A percentile compares a stretch with the other conserved stretches of the same genome.
These are phyloP conservation scores for Nasonovia ribisnigri DNA, from an alignment of 2,888 invertebrate genomes.

Conservation along the genomic window DNA sequence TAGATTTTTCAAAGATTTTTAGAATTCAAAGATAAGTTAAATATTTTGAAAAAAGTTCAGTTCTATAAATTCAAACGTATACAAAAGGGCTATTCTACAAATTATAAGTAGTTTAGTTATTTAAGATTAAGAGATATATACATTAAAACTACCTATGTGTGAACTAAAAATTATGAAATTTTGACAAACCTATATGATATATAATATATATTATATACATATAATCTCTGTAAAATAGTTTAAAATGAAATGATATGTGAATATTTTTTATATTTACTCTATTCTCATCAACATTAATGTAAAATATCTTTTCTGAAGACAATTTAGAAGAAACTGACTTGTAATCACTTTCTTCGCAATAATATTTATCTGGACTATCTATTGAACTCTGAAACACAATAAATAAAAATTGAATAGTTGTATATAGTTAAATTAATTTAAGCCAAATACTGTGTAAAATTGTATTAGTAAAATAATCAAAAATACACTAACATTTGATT, in stretches of 20 bases:
- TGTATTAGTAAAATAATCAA: background rate
- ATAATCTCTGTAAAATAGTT: background rate
- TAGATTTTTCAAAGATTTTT: too few species aligned
- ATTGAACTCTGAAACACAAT: background rate
- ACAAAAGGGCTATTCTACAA: background rate
- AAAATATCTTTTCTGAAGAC: background rate
- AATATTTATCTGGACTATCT: background rate
- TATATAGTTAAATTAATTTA: too few species aligned
- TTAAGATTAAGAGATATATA: background rate
- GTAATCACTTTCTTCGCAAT: too few species aligned
- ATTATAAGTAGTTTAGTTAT: background rate
- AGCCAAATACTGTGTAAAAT: background rate
- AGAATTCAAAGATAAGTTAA: too few species aligned
- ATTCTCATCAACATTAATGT: background rate
- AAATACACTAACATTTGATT: slow-evolving; percentile 3
- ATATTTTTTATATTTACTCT: background rate
- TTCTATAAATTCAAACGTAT: too few species aligned
- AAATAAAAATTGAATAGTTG: background rate
- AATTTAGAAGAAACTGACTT: background rate
- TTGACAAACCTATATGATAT: background rate
- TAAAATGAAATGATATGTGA: background rate
- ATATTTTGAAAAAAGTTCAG: too few species aligned
- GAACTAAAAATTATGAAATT: background rate
- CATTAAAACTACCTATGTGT: background rate
- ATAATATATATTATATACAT: background rate